Conservation (phyloP, 1,140 invertebrate species). For the Phymastichus coffea region DNA sequence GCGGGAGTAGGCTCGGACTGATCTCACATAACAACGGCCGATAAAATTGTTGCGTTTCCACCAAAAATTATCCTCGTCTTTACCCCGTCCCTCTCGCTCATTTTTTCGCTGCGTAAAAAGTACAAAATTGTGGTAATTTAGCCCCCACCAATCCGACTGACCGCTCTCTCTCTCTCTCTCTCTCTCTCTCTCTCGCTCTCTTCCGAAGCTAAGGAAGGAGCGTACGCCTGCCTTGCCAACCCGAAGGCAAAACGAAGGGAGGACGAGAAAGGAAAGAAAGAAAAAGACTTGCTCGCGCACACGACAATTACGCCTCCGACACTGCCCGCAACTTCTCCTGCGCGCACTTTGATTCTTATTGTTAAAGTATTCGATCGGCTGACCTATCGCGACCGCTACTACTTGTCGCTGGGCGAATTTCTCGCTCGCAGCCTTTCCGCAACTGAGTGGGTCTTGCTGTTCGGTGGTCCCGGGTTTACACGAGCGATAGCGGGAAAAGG, state of each 20-base stretch:
- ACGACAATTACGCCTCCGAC: constrained; percentile 45
- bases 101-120: constrained; percentile 43
- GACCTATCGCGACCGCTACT: no score
- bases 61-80: constrained; percentile 54
- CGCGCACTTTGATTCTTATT: no score
- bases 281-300: not conserved
- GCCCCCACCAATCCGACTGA: constrained; percentile 37
- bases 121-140: constrained; percentile 56
- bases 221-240: no score
- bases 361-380: no score
- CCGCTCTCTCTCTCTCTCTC: constrained; percentile 32
- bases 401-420: no score
- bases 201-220: constrained; percentile 25
- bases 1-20: constrained; percentile 52
- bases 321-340: no score
- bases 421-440: no score
- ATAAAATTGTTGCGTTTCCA: constrained; percentile 56
- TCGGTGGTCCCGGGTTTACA: no score
- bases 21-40: constrained; percentile 53
- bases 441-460: no score
- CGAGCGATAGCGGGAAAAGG: no score
- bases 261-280: constrained; percentile 23
- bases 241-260: no score
- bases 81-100: constrained; percentile 31
- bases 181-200: no score